Evolutionary conservation across 53 echinoderm and acorn worm genomes (phyloP), one percentile per base, ranked within the genome.

Genomic region (Stichopus horrens): DNA sequence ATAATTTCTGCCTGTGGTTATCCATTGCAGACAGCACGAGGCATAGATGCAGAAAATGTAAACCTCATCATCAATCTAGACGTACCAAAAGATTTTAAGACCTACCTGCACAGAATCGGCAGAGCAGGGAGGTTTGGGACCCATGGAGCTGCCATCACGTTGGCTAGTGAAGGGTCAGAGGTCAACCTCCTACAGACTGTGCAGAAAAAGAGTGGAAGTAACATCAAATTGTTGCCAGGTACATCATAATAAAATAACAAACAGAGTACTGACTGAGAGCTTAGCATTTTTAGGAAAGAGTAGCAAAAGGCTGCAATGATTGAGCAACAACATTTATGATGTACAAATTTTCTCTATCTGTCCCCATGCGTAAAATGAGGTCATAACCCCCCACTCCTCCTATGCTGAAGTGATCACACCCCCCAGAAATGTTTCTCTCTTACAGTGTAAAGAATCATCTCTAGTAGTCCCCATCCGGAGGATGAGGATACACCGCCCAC

Each of bases 41-140:
- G 98, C 59, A 98, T 98, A 52, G 98, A 98, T 92, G 98, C 98
- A 57, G 98, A 98, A 81, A 98, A 95, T 73, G 95, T 98, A 2
- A 95, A 98, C 88, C 93, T 98, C 7, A 94, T 98, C 86, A 88
- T 98, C 76, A 98, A 98, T 76, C 83, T 98, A 20, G 98, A 98
- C 86, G 94, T 98, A n/a, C 98, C 98, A 9, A 73, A 79, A 0
- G 98, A 98, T 80, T 76, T 88, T 51, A 98, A 98, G 92, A 98
- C 98, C 0, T 98, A 98, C 83, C 89, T 96, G 54, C 98, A 98
- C 88, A 96, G 98, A 81, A 98, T 98, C 71, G 98, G 98, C 23
- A 88, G 98, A 84, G 98, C 98, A 9, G 98, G 98, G 23, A 88
- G 98, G 53, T 98, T 96, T 91, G 98, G 98, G 14, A 98, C 96